Base-by-base conservation (phyloP, 2,113 vertebrate genomes). In the Dromas ardeola region DNA sequence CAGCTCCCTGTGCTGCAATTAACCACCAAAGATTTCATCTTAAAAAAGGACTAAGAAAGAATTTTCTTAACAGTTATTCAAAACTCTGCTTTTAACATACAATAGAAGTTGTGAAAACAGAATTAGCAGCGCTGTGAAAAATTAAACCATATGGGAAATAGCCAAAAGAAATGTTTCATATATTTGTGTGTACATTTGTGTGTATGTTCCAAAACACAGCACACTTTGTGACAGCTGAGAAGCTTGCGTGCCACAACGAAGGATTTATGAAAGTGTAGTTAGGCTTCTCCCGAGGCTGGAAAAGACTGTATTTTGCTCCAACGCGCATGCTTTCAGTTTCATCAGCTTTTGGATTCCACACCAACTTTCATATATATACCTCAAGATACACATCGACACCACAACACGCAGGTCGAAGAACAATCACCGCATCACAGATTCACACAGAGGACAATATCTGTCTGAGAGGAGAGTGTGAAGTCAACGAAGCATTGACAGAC, bases 101-200 rank as follows among this genome's bases (percentile, higher is more conserved):
- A 94, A 63, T 55, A 71, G n/a, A 76, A 82, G 27, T 65, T 85
- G 91, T 3, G 11, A 77, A 88, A 90, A 52, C 25, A 63, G 73
- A 89, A 72, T 79, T 85, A 69, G 15, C 34, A 63, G 69, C 86
- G 25, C 47, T 90, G 70, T 71, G 86, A 84, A 86, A 95, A 88
- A 90, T 81, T 83, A 76, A 88, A 67, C 72, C 65, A 45, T 53
- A 43, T 30, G 52, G 77, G 93, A 88, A 76, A 72, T 0, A 61
- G 45, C 55, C 66, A 66, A 88, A 84, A 74, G 25, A 70, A 90
- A 45, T 2, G 4, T 53, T 88, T 81, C 71, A 17, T 74, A 6
- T 52, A 72, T 65, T 58, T 80, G 25, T 84, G 45, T 16, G 55
- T 30, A 69, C 8, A 1, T 72, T 82, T 27, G 7, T 49, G 49